Base-by-base conservation (phyloP, 1,140 invertebrate genomes). In the Calycopis cecrops region DNA sequence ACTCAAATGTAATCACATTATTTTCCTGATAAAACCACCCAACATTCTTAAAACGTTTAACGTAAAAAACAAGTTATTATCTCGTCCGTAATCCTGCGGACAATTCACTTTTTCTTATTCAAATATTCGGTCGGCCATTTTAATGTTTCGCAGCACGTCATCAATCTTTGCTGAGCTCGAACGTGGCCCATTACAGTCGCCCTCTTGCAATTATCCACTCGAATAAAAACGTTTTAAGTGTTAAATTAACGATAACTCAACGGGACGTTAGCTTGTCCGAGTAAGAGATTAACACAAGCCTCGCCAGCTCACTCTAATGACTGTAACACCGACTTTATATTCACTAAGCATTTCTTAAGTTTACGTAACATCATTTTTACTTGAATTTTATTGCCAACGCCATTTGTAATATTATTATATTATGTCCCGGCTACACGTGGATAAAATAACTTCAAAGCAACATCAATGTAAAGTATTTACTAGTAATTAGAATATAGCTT, bases 231-330 rank as follows among this genome's bases (percentile, higher is more conserved):
- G 71, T 78, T 84, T 82, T 82, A 79, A 82, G 76, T 82, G 79
- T 84, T 84, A 84, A 84, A 84, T 84, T 82, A 84, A 82, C 79
- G 80, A 82, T 84, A 82, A 82, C 80, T 82, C 74, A 72, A 67
- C 60, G 65, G 64, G 72, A 72, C 71, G 68, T 67, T 66, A 71
- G 67, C 76, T 73, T 76, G 71, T 81, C 74, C 62, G 61, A 76
- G 69, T 73, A 73, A 81, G 75, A 76, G 75, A 78, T 82, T 76
- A 79, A 81, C 74, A 57, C 52, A 55, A 57, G 28, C 52, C 37
- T 37, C 35, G 35, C 35, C 9, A 37, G 35, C 40, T 49, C 9
- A 49, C 48, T 53, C 52, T 59, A 48, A 37, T 34, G 40, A 44
- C 40, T 37, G 14, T 6, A 28, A 28, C 21, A 6, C 21, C 21